Percentiles rank a stretch among this genome's conserved stretches.
Evolutionary conservation across 2,888 invertebrate genomes (phyloP).

Genomic region (Cactoblastis cactorum): DNA sequence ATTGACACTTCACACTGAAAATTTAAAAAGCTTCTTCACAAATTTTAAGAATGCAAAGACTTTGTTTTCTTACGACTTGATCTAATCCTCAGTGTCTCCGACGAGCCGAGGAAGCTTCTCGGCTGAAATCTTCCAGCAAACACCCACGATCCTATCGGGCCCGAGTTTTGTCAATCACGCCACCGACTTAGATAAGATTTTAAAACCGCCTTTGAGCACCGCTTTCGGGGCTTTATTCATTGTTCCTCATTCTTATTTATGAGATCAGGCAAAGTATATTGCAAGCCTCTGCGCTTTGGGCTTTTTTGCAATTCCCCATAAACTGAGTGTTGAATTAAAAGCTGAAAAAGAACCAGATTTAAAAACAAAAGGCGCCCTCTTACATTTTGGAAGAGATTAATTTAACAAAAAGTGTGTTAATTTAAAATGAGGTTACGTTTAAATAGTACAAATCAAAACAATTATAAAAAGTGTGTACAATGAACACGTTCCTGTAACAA

Average conservation of each 20-base stretch:
- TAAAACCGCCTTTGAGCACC: slow-evolving; percentile 45
- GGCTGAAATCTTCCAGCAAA: slow-evolving; percentile 38
- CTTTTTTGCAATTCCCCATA: slow-evolving; percentile 25
- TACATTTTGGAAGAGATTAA: slow-evolving; percentile 8
- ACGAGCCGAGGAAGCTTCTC: slow-evolving; percentile 21
- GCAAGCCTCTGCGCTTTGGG: slow-evolving; percentile 26
- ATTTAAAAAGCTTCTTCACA: no score
- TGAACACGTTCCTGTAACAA: no score
- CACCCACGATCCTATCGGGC: slow-evolving; percentile 35
- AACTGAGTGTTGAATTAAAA: neutral
- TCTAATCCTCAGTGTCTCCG: slow-evolving; percentile 32
- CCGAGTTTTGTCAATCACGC: slow-evolving; percentile 52
- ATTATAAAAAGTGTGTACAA: no score
- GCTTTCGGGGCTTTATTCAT: slow-evolving; percentile 35
- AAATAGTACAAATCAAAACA: no score
- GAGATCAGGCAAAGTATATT: slow-evolving; percentile 33
- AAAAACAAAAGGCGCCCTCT: slow-evolving; percentile 5
- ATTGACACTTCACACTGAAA: no score
- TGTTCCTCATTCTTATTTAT: slow-evolving; percentile 53
- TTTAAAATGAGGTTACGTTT: neutral
- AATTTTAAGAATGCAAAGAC: slow-evolving; percentile 2
- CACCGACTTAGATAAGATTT: slow-evolving; percentile 47
- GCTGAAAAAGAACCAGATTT: slow-evolving; percentile 8
- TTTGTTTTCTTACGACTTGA: slow-evolving; percentile 39
- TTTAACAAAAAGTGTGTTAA: neutral